phyloP scores from a whole-genome alignment of 2,888 invertebrate genomes.

The Nephrotoma guestfalica region DNA sequence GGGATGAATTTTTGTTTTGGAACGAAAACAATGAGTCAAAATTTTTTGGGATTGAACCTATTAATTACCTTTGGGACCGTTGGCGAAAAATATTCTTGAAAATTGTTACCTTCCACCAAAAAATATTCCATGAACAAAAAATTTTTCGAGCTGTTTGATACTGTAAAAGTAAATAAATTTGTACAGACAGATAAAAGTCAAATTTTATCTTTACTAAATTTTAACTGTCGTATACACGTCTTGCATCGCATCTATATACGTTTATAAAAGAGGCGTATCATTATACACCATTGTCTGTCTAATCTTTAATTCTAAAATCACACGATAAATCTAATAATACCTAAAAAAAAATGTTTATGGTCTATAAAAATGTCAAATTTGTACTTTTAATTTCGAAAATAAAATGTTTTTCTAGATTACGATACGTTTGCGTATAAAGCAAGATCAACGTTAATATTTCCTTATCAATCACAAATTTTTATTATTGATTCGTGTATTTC shows the following conservation, averaged over 20 bases:
- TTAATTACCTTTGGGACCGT: no score
- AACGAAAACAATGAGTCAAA: no score
- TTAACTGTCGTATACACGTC: not conserved
- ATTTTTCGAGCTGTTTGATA: no score
- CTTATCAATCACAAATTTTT: not conserved
- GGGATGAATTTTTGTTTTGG: no score
- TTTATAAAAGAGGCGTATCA: not conserved
- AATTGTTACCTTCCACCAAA: no score
- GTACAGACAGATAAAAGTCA: not conserved
- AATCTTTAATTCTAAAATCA: not conserved
- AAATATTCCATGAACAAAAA: no score
- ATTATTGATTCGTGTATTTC: not conserved
- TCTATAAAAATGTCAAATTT: not conserved
- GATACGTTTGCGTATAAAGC: not conserved
- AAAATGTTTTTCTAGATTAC: not conserved
- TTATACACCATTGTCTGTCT: not conserved
- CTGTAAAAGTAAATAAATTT: no score
- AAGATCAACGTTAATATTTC: not conserved
- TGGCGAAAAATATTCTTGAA: no score
- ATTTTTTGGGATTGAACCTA: no score
- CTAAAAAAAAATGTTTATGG: not conserved
- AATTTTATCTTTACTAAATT: not conserved
- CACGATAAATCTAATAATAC: not conserved
- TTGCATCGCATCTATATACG: not conserved
- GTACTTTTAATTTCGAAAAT: not conserved